Conservation (phyloP, 2,888 invertebrate species). For the Marronus borbonicus region DNA sequence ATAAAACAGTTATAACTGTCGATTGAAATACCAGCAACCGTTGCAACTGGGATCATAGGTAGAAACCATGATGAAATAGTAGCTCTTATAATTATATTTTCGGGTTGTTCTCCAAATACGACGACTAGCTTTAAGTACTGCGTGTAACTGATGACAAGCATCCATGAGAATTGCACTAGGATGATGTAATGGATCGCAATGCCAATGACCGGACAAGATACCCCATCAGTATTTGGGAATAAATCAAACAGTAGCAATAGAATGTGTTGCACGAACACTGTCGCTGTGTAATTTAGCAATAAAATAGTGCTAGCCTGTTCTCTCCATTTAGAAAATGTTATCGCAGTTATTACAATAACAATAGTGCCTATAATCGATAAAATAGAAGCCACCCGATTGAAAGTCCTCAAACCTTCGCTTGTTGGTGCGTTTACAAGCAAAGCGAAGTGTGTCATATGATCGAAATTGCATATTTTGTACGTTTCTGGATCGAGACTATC, state of each 20-base stretch:
- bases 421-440: constrained; percentile 38
- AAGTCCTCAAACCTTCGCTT: neutral
- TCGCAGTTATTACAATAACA: constrained; percentile 34
- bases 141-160: constrained; percentile 40
- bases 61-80: constrained; percentile 30
- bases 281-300: constrained; percentile 26
- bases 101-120: constrained; percentile 1
- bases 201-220: constrained; percentile 28
- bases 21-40: neutral
- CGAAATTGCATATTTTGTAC: constrained; percentile 32
- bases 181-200: constrained; percentile 39
- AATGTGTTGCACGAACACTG: constrained; percentile 36
- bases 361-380: constrained; percentile 30
- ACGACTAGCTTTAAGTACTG: constrained; percentile 44
- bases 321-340: constrained; percentile 43
- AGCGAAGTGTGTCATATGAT: constrained; percentile 50
- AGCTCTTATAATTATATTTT: neutral
- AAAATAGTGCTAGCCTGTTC: constrained; percentile 27
- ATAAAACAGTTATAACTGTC: constrained; percentile 39
- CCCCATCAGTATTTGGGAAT: neutral
- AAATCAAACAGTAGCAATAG: constrained; percentile 31
- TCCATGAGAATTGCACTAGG: constrained; percentile 47
- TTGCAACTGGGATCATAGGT: constrained; percentile 33
- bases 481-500: constrained; percentile 9
- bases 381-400: constrained; percentile 20